Conservation (phyloP, 2,113 vertebrate species). For the Cottus gobio region DNA sequence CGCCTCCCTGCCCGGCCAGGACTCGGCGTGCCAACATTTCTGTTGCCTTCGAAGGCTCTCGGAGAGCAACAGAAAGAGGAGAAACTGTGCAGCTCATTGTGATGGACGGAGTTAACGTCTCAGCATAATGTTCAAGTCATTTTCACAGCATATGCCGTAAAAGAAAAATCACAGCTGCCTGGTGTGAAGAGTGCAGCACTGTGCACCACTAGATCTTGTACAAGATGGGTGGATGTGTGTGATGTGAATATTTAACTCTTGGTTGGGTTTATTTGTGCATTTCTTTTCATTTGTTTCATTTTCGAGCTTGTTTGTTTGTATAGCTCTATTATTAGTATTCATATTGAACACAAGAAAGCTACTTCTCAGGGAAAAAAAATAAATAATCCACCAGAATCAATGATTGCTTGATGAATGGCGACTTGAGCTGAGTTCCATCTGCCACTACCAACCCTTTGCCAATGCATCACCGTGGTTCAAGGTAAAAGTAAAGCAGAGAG, state of each 20-base stretch:
- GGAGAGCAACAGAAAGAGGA: slow-evolving; percentile 20
- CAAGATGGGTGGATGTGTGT: neutral
- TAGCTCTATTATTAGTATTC: neutral
- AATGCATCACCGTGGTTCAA: neutral
- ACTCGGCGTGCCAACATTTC: slow-evolving; percentile 40
- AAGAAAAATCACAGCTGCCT: slow-evolving; percentile 62
- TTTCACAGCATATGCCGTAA: slow-evolving; percentile 67
- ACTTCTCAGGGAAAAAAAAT: neutral
- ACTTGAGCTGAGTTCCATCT: slow-evolving; percentile 10
- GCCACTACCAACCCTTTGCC: neutral
- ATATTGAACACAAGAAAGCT: neutral
- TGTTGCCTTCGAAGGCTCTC: slow-evolving; percentile 33
- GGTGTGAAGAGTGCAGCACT: neutral
- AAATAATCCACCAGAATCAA: neutral
- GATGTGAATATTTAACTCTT: neutral
- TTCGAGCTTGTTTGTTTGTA: neutral
- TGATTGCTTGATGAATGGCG: slow-evolving; percentile 1
- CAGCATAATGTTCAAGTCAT: slow-evolving; percentile 70
- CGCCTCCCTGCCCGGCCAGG: slow-evolving; percentile 19
- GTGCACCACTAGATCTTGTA: neutral
- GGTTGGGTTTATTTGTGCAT: neutral
- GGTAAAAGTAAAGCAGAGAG: slow-evolving; percentile 17
- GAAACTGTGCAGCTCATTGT: slow-evolving; percentile 37
- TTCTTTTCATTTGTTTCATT: neutral
- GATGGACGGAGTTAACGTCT: slow-evolving; percentile 52